Percentiles rank a stretch among this genome's conserved stretches.
phyloP scores from a whole-genome alignment of 1,140 invertebrate species.

The Chrysomallon squamiferum region DNA sequence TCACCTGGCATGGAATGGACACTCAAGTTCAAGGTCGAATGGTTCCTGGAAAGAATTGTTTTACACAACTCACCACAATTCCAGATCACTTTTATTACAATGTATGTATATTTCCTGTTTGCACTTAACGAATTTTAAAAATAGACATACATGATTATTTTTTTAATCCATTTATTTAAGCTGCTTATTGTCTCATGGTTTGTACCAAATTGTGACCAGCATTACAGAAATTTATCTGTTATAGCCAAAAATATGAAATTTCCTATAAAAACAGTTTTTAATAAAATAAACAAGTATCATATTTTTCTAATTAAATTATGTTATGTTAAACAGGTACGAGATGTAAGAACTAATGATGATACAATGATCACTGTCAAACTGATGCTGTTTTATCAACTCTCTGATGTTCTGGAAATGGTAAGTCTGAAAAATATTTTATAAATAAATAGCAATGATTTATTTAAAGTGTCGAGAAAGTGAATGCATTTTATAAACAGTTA shows the following conservation, averaged over 20 bases:
- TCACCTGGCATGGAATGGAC: conserved; percentile 60
- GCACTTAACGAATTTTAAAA: neutral
- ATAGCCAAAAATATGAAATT: too few relatives aligned
- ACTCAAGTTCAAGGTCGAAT: conserved; percentile 44
- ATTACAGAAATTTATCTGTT: neutral
- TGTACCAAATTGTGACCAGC: neutral
- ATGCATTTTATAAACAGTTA: too few relatives aligned
- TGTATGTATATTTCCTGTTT: conserved; percentile 51
- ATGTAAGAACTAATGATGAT: conserved; percentile 60
- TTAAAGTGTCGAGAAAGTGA: too few relatives aligned
- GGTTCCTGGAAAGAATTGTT: conserved; percentile 45
- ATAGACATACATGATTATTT: neutral
- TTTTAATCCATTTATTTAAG: neutral
- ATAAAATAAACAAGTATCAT: too few relatives aligned
- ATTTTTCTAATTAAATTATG: neutral
- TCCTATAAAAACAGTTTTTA: too few relatives aligned
- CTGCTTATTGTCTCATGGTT: neutral
- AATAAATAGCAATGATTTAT: too few relatives aligned
- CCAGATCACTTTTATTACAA: conserved; percentile 62
- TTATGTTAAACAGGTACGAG: conserved; percentile 43
- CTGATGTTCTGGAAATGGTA: conserved; percentile 61
- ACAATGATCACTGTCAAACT: conserved; percentile 61
- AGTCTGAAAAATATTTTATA: conserved; percentile 5
- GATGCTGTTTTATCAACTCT: conserved; percentile 58
- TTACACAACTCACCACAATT: conserved; percentile 52